phyloP scores from a whole-genome alignment of 2,888 invertebrate genomes.

The Melipona beecheii region DNA sequence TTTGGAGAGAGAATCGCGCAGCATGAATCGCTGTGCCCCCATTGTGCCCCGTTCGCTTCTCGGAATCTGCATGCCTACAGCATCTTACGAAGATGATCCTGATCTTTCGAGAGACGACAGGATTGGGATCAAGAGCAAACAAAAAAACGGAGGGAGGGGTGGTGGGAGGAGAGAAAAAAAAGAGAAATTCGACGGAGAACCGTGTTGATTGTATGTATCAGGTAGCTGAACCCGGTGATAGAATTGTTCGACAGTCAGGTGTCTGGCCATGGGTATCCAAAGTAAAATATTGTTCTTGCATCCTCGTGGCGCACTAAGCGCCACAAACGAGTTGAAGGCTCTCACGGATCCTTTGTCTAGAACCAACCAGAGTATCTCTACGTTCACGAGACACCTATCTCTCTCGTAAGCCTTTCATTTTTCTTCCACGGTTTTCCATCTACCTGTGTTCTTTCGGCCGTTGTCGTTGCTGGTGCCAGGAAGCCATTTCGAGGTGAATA shows the following conservation, averaged over 20 bases:
- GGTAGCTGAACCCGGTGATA: conserved; percentile 56
- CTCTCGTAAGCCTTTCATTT: conserved; percentile 77
- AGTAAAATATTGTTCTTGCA: conserved; percentile 80
- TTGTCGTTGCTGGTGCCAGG: conserved; percentile 51
- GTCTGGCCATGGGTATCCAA: conserved; percentile 72
- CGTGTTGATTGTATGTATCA: conserved; percentile 43
- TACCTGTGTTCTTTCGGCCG: conserved; percentile 51
- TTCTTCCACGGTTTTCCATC: conserved; percentile 56
- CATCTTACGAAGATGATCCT: conserved; percentile 56
- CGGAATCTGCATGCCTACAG: conserved; percentile 29
- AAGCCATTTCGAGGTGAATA: conserved; percentile 40
- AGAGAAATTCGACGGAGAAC: conserved; percentile 37
- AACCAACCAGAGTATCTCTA: conserved; percentile 73
- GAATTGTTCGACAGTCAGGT: conserved; percentile 75
- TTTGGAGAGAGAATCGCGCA: conserved; percentile 13
- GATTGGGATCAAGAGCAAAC: neutral
- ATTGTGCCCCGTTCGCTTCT: conserved; percentile 41
- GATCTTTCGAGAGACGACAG: conserved; percentile 32
- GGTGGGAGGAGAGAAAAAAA: neutral
- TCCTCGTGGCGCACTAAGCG: conserved; percentile 63
- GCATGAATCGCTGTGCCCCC: neutral
- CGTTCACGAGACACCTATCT: conserved; percentile 70
- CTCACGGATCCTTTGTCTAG: conserved; percentile 71
- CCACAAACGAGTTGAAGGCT: conserved; percentile 69
- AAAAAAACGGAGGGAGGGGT: conserved; percentile 5